phyloP scores from a whole-genome alignment of 2,113 vertebrate genomes.

The Ramphastos sulfuratus region DNA sequence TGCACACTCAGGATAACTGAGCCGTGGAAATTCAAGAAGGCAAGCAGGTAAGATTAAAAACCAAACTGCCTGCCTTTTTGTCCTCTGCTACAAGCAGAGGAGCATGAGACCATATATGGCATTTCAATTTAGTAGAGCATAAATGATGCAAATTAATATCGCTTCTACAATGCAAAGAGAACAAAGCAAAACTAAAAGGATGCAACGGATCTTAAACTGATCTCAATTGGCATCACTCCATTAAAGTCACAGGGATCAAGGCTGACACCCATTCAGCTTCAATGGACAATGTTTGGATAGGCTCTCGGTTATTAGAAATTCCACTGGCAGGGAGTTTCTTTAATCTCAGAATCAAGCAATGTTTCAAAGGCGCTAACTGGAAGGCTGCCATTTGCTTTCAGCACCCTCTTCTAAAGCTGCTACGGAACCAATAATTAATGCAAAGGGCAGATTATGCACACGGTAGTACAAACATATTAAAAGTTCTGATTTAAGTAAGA shows the following conservation, averaged over 20 bases:
- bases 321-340: not conserved
- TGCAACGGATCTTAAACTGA: not conserved
- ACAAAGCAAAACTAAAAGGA: conserved; percentile 4
- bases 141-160: not conserved
- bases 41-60: not conserved
- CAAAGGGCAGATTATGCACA: conserved; percentile 28
- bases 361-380: conserved; percentile 17
- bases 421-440: not conserved
- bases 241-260: not conserved
- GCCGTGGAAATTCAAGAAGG: not conserved
- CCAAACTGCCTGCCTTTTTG: not conserved
- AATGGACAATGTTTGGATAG: not conserved
- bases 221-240: not conserved
- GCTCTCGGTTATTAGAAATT: not conserved
- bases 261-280: not conserved
- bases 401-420: conserved; percentile 19
- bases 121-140: not conserved
- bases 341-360: conserved; percentile 21
- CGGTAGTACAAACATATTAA: conserved; percentile 12
- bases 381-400: not conserved
- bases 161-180: not conserved
- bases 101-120: rapidly evolving
- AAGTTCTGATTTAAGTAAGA: conserved; percentile 37
- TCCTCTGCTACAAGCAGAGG: not conserved
- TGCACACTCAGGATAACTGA: not conserved